Base-by-base conservation (phyloP, 2,797 vertebrate genomes). In the Falco peregrinus region DNA sequence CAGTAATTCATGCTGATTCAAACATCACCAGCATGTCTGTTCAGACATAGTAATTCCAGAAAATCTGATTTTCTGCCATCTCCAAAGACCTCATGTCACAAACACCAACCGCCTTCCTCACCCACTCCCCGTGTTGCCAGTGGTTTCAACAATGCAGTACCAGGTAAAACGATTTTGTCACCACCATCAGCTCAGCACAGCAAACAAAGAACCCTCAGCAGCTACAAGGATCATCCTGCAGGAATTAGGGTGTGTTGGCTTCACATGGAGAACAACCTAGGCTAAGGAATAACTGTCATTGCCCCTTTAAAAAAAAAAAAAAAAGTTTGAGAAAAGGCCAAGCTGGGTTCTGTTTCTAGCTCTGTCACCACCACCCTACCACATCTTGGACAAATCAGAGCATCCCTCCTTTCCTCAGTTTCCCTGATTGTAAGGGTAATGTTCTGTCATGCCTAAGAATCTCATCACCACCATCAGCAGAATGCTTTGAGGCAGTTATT, bases 91-190 rank as follows among this genome's bases (percentile, higher is more conserved):
- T 86, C 69, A 7, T 24, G 54, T 61, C 84, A 71, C 79, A 73
- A 88, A 56, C 16, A 13, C 37, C 87, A 89, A 28, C 26, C 57
- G 31, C 54, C 28, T 33, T n/a, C 69, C 16, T 50, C 59, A 50
- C 57, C 39, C 9, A 11, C 13, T 3, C 9, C 35, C 16, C 0
- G 0, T 9, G 35, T 1, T 67, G 68, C 28, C 84, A 69, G 28
- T 14, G 51, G 33, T 54, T 84, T 25, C 74, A 73, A 14, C 17
- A 64, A 33, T 4, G 25, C 13, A 28, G 64, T 17, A 48, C n/a
- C 24, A 48, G 68, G 28, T 56, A 51, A 63, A 50, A 71, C 47
- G 60, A 60, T 28, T 64, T 50, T 43, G 33, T 21, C 50, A 50
- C 17, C 70, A 76, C 54, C 57, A 17, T 11, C 15, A 75, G 51